Evolutionary conservation across 2,888 invertebrate genomes (phyloP).

Genomic region (Cerastis rubricosa): DNA sequence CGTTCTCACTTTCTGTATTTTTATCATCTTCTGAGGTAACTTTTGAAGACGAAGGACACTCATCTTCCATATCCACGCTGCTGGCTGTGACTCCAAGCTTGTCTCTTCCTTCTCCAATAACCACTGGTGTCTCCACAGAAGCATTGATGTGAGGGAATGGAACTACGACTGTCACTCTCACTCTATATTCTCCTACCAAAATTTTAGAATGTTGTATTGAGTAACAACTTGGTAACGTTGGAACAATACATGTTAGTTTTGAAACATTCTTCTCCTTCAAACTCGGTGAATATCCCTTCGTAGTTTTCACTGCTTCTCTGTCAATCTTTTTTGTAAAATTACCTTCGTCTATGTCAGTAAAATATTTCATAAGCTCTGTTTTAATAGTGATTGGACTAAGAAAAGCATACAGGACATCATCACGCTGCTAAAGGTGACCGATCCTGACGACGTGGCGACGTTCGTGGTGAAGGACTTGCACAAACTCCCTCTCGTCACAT

Average conservation of each 20-base stretch:
- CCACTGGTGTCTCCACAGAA: slow-evolving; percentile 64
- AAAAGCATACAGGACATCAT: too few relatives aligned
- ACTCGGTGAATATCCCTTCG: slow-evolving; percentile 29
- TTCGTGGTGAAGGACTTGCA: too few relatives aligned
- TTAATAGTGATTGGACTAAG: slow-evolving; percentile 37
- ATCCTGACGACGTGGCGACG: too few relatives aligned
- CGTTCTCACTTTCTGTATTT: background rate
- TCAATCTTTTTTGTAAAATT: background rate
- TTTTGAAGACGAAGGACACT: slow-evolving; percentile 12
- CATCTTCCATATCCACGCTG: background rate
- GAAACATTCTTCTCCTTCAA: slow-evolving; percentile 54
- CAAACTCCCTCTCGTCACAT: too few relatives aligned
- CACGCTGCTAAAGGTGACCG: too few relatives aligned
- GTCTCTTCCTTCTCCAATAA: slow-evolving; percentile 61
- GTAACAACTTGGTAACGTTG: slow-evolving; percentile 59
- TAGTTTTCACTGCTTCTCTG: slow-evolving; percentile 37
- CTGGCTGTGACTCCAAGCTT: background rate
- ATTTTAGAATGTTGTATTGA: slow-evolving; percentile 68
- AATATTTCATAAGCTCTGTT: slow-evolving; percentile 44
- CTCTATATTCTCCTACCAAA: slow-evolving; percentile 62
- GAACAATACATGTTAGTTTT: slow-evolving; percentile 45
- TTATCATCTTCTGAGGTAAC: background rate
- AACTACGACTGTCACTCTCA: slow-evolving; percentile 64
- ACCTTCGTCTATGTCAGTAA: slow-evolving; percentile 30
- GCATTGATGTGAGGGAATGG: slow-evolving; percentile 69